phyloP scores from a whole-genome alignment of 2,888 invertebrate species.

The Branchinecta sandiegonensis region DNA sequence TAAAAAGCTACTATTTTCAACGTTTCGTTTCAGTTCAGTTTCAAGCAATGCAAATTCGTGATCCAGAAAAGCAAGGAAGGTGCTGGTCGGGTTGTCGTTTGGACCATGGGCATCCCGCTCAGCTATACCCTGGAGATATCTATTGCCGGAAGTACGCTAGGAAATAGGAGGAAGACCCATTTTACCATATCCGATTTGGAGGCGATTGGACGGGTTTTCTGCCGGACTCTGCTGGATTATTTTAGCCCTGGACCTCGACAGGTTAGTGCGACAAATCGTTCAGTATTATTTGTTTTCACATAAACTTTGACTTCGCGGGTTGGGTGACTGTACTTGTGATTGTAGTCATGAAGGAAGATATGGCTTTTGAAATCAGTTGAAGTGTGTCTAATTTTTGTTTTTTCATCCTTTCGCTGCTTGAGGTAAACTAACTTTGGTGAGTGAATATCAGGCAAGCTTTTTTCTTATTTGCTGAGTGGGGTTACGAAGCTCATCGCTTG shows the following conservation, averaged over 20 bases:
- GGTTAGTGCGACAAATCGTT: neutral
- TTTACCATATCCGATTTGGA: slow-evolving; percentile 67
- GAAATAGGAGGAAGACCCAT: slow-evolving; percentile 62
- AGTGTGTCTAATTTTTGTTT: too few species aligned
- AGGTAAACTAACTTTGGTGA: neutral
- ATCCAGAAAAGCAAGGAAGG: slow-evolving; percentile 88
- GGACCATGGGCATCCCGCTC: slow-evolving; percentile 86
- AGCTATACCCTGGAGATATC: slow-evolving; percentile 93
- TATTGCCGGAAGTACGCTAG: slow-evolving; percentile 64
- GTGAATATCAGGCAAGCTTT: slow-evolving; percentile 18
- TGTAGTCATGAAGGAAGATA: neutral
- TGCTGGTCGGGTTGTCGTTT: slow-evolving; percentile 82
- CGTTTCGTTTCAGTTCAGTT: slow-evolving; percentile 55
- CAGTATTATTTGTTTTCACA: neutral
- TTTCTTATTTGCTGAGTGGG: neutral
- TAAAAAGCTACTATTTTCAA: neutral
- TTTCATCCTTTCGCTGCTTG: too few species aligned
- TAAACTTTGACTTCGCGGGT: neutral
- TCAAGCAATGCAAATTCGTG: slow-evolving; percentile 83
- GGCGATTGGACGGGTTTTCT: slow-evolving; percentile 72
- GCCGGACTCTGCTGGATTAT: slow-evolving; percentile 80
- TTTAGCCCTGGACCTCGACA: slow-evolving; percentile 40
- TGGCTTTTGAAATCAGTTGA: too few species aligned
- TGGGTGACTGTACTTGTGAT: too few species aligned
- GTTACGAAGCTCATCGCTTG: too few species aligned